Evolutionary conservation across 2,797 vertebrate genomes (phyloP).

Genomic region (Chelidonichthys spinosus): DNA sequence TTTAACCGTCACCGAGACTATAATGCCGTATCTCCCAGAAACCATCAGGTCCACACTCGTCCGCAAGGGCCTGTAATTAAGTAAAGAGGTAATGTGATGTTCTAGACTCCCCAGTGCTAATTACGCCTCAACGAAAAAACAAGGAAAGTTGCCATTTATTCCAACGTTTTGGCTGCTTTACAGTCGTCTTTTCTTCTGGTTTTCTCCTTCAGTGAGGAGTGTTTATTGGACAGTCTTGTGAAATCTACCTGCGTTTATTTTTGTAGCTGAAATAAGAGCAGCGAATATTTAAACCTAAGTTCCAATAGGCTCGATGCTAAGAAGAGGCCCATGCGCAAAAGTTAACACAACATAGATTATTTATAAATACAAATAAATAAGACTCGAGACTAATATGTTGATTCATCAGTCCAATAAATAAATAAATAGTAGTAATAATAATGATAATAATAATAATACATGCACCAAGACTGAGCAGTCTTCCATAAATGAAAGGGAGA

Average conservation of each 20-base stretch:
- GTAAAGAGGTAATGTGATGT: slow-evolving; percentile 38
- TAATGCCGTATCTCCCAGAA: slow-evolving; percentile 43
- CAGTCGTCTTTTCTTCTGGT: neutral
- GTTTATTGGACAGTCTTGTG: slow-evolving; percentile 16
- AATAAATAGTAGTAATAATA: neutral
- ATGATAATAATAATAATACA: neutral
- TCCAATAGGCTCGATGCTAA: neutral
- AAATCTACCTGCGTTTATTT: slow-evolving; percentile 38
- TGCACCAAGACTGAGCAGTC: slow-evolving; percentile 4
- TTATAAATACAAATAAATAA: slow-evolving; percentile 19
- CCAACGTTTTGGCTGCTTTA: slow-evolving; percentile 12
- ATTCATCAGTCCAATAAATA: slow-evolving; percentile 14
- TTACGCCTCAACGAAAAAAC: slow-evolving; percentile 40
- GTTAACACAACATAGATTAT: neutral
- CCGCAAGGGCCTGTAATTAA: slow-evolving; percentile 50
- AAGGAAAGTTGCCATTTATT: slow-evolving; percentile 1
- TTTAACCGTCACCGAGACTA: slow-evolving; percentile 31
- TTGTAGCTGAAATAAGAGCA: slow-evolving; percentile 24
- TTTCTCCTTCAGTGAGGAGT: neutral
- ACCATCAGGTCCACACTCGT: slow-evolving; percentile 35
- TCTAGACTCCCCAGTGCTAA: slow-evolving; percentile 45
- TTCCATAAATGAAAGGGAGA: neutral
- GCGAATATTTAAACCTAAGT: slow-evolving; percentile 3
- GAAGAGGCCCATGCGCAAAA: slow-evolving; percentile 19
- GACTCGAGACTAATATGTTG: slow-evolving; percentile 16